Evolutionary conservation across 1,140 invertebrate species (phyloP), one percentile per base, ranked within the genome.

Genomic region (Drosophila ananassae): DNA sequence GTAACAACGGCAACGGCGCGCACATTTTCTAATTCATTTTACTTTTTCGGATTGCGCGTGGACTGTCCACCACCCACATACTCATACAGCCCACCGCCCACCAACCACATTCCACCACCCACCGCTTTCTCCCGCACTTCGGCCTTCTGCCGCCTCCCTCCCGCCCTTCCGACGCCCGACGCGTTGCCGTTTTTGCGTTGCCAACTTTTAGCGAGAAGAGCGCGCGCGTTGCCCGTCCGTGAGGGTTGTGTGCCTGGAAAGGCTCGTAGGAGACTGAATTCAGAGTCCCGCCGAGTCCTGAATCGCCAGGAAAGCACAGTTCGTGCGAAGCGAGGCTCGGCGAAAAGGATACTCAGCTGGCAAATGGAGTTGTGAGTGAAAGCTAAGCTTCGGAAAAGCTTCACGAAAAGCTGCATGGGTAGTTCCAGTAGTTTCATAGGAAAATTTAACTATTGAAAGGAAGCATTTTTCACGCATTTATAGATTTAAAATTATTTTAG

Each of bases 11-110:
- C 72, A 57, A 60, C 51, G 62, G 50, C 78, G 73, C 78, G 63
- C 78, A 87, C 76, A 72, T 73, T 87, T 82, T 85, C 82, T 85
- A 85, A 85, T 85, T 89, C 83, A 85, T 87, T 85, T 85, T 89
- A 82, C 78, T 85, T 82, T 37, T 85, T 79, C 68, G 85, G 73
- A 63, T 68, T 74, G 60, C 64, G 74, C 77, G 81, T 63, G 69
- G 48, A 63, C 57, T 55, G 54, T 53, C 63, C 62, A 44, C 34
- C 68, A 66, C 57, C 54, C 64, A 63, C 39, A 9, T 13, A 12
- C 34, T 9, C 34, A 28, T 5, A 17, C 30, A 51, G 39, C 53
- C n/a, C 41, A 44, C 41, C 41, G 6, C 17, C n/a, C 41, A 44
- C 41, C 17, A 3, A 3, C 34, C 66, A 64, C 41, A 10, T 44